Base-by-base conservation (phyloP, 2,797 vertebrate species). In the Muscicapa comitata region DNA sequence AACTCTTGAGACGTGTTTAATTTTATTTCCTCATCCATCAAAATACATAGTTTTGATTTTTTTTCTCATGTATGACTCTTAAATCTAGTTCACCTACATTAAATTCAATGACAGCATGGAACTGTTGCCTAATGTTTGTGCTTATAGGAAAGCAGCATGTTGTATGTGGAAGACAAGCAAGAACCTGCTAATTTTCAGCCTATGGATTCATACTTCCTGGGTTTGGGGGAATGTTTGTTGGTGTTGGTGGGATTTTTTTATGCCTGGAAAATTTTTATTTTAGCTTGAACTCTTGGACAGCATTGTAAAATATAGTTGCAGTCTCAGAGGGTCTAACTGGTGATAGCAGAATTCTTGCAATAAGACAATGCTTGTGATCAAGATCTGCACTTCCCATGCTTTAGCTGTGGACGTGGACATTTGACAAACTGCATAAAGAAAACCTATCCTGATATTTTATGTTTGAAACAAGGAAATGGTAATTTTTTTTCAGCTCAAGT, bases 401-500 rank as follows among this genome's bases (percentile, higher is more conserved):
- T 82, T 58, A 90, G 26, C 28, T 91, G 61, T 53, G 65, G 31
- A 77, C 45, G 62, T 6, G 35, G 65, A 48, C 65, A 47, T 87
- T 43, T 24, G 90, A 81, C 17, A 86, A 71, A 67, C 2, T 40
- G 2, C 18, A 70, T 50, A 31, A 85, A 86, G 88, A 67, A 85
- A 92, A 90, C 33, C 10, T 53, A 21, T 17, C 29, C 53, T 43
- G 38, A 58, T 61, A 51, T 16, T 61, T 85, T 54, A 35, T 63
- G 23, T 25, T 68, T 67, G 10, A 42, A 95, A 77, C 25, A 80
- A 79, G 63, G 15, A 92, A 87, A 86, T 51, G 51, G 28, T 73
- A 73, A 76, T 80, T 84, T 53, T 85, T 68, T 95, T 95, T 77
- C 84, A 93, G 57, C 35, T 82, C 37, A 82, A 92, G 38, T 67